Evolutionary conservation across 23 tunicate species (phyloP).

Genomic region (Oikopleura dioica): DNA sequence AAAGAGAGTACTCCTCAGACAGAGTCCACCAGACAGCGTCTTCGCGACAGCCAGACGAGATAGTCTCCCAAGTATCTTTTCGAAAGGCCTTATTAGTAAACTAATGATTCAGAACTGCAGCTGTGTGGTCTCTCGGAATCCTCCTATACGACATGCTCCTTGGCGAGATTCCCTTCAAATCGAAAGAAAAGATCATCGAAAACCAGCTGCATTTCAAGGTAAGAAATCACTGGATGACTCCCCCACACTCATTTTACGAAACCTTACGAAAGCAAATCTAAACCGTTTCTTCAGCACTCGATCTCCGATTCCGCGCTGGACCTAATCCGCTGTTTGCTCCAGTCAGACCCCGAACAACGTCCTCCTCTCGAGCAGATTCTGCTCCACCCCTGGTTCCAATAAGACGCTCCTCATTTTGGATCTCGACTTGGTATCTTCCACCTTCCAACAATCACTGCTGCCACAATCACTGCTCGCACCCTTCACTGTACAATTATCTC

Average conservation of each 20-base stretch:
- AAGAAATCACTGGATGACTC: not conserved
- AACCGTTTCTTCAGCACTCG: slow-evolving; percentile 14
- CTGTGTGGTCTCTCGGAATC: slow-evolving; percentile 64
- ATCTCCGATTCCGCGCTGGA: slow-evolving; percentile 20
- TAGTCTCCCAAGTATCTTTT: no score
- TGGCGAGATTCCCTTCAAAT: slow-evolving; percentile 64
- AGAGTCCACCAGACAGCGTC: no score
- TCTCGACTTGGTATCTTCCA: no score
- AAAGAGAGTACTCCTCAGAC: no score
- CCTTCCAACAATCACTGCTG: no score
- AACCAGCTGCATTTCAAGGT: slow-evolving; percentile 42
- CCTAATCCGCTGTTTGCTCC: slow-evolving; percentile 31
- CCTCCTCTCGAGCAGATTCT: slow-evolving; percentile 22
- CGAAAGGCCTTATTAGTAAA: not conserved
- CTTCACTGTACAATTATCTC: no score
- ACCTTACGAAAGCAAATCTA: not conserved
- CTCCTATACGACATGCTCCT: slow-evolving; percentile 51
- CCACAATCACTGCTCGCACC: no score
- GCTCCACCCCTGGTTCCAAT: slow-evolving; percentile 37
- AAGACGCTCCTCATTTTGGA: no score
- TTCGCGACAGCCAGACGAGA: no score
- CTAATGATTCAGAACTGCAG: slow-evolving; percentile 22
- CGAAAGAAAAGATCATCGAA: slow-evolving; percentile 28
- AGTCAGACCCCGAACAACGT: slow-evolving; percentile 24
- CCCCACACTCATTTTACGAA: not conserved